Percentiles rank a stretch among this genome's conserved stretches.
Evolutionary conservation across 2,113 vertebrate species (phyloP).

Genomic region (Casuarius casuarius): DNA sequence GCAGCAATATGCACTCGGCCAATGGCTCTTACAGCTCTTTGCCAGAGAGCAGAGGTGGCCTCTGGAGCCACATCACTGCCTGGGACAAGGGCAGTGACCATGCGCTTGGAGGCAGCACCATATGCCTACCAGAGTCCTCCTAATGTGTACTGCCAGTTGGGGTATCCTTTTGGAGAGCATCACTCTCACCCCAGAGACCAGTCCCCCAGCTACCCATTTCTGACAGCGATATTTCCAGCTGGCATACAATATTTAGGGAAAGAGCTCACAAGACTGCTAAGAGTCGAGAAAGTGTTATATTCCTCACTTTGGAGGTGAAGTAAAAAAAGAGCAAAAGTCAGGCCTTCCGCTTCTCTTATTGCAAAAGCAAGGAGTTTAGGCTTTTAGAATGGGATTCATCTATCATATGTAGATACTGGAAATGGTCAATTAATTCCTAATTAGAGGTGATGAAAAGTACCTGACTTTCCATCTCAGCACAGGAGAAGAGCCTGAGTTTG

Average conservation of each 20-base stretch:
- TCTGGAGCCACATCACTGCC: background rate
- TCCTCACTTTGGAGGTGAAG: no score
- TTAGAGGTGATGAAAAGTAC: background rate
- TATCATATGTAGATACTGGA: background rate
- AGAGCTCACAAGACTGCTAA: background rate
- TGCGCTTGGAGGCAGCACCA: background rate
- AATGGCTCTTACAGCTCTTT: background rate
- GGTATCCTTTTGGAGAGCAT: background rate
- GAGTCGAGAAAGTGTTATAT: no score
- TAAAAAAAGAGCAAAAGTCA: no score
- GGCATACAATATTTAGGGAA: background rate
- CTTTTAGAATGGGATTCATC: no score
- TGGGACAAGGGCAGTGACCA: background rate
- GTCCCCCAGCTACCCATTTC: background rate
- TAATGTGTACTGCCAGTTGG: no score
- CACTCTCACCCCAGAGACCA: background rate
- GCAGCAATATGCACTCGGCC: background rate
- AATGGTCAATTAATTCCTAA: background rate
- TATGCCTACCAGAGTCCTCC: accelerated
- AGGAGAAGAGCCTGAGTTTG: no score
- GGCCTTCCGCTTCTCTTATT: no score
- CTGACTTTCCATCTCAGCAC: no score
- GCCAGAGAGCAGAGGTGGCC: background rate
- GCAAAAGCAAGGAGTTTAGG: no score
- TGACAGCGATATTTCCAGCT: background rate